A percentile compares a stretch with the other conserved stretches of the same genome.
These are phyloP conservation scores for Miniopterus natalensis DNA, from an alignment of 2,113 vertebrate species.

Conservation along the genomic window DNA sequence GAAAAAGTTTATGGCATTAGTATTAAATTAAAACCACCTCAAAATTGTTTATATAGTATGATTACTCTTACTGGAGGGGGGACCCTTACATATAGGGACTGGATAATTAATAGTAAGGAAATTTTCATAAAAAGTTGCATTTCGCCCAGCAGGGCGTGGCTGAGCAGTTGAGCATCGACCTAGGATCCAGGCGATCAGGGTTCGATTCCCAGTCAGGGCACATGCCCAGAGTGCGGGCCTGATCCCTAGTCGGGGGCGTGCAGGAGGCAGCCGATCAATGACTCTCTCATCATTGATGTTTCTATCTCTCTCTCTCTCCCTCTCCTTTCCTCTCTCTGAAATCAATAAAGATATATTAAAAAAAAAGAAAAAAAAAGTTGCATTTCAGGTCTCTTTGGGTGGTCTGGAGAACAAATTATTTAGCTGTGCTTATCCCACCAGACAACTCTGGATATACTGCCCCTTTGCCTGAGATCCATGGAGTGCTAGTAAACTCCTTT, in stretches of 20 bases:
- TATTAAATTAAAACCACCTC: background rate
- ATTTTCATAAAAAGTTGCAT: background rate
- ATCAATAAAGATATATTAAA: too few relatives aligned
- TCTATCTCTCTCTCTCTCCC: too few relatives aligned
- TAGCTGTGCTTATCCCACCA: background rate
- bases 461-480: background rate
- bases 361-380: background rate
- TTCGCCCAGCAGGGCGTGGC: background rate
- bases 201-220: too few relatives aligned
- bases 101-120: background rate
- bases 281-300: too few relatives aligned
- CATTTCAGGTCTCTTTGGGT: background rate
- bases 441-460: background rate
- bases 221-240: too few relatives aligned
- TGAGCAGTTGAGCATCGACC: too few relatives aligned
- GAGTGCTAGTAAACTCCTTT: background rate
- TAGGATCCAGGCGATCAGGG: too few relatives aligned
- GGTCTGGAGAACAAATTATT: constrained; percentile 34
- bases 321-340: too few relatives aligned
- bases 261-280: too few relatives aligned
- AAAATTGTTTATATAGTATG: background rate
- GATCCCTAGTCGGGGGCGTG: too few relatives aligned
- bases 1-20: constrained; percentile 35
- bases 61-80: background rate
- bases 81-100: background rate